Evolutionary conservation across 2,888 invertebrate genomes (phyloP), one percentile per base, ranked within the genome.

Genomic region (Orgyia antiqua): DNA sequence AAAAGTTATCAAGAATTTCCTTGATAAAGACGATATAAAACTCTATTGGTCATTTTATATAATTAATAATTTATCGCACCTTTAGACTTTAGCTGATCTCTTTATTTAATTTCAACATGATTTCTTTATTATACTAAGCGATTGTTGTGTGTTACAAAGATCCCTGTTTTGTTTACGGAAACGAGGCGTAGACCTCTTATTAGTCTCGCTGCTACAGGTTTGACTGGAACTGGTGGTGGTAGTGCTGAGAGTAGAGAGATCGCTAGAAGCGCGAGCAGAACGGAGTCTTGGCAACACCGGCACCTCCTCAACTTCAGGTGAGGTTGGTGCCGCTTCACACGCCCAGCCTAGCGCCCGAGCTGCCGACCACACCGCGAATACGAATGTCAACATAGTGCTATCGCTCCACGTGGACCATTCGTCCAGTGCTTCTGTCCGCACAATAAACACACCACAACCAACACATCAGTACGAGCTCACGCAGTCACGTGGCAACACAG

Each of bases 341-440:
- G 73, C 58, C 79, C 76, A 78, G 60, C 86, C 78, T 58, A 90
- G 76, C 75, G 88, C 89, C 68, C 89, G 89, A 64, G 89, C 88
- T 50, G 87, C 84, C 60, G 89, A 87, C 90, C 89, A 90, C 77
- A 89, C 75, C 73, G 89, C 86, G 63, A 89, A 88, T 59, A 90
- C 84, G 62, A 90, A 70, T 63, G 89, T 89, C 75, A 90, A 77
- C 90, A 48, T 61, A 58, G 59, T 46, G 51, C 69, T 78, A 77
- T 52, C 77, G 70, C 50, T 65, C 67, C 64, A 65, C 68, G 46
- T 73, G 68, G 54, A 63, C 45, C 41, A 53, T 59, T 45, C 70
- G 59, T 54, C 74, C 56, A 62, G 70, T 58, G 49, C 66, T 66
- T 68, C 62, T 66, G 60, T 69, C 54, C 62, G 55, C 68, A 60